Base-by-base conservation (phyloP, 1,140 invertebrate species). In the Helicoverpa armigera region DNA sequence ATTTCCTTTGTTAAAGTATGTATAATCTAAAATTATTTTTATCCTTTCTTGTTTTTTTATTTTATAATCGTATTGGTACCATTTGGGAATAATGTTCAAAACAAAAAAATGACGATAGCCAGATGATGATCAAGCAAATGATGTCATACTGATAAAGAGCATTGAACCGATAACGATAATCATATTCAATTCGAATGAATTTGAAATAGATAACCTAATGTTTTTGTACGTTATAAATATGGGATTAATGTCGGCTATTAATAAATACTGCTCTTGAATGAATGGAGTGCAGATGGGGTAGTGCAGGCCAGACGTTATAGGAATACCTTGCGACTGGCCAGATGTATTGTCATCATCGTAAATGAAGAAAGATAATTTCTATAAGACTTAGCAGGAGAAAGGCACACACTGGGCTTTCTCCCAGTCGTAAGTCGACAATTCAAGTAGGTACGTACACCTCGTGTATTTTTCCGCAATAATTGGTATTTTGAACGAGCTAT, bases 131-230 rank as follows among this genome's bases (percentile, higher is more conserved):
- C 72, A 58, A 48, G 23, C 54, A 35, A 74, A 11, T 61, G 43
- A 75, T 16, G 56, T 63, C 56, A 75, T 63, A 18, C 58, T 75
- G 73, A 75, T 60, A 60, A 61, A 50, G 10, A 61, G 13, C 31
- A 73, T 23, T 12, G 11, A 70, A 70, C 5, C 11, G 73, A 75
- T 75, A 75, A 16, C 35, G 43, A 50, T 75, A 61, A 75, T 75
- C 73, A 63, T 75, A 75, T 75, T 75, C 73, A 48, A 75, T 73
- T 43, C 29, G 13, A 73, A 43, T 51, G 14, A 73, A 56, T 61
- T 75, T 48, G 73, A 63, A 61, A 75, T 63, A 35, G 73, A 75
- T 75, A 75, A 23, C 16, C 18, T 75, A 50, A 56, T 53, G 70
- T 54, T 58, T 54, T 35, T 12, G 43, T 75, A 60, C 43, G 29